phyloP scores from a whole-genome alignment of 1,140 invertebrate genomes.

The Rhagoletis zephyria region DNA sequence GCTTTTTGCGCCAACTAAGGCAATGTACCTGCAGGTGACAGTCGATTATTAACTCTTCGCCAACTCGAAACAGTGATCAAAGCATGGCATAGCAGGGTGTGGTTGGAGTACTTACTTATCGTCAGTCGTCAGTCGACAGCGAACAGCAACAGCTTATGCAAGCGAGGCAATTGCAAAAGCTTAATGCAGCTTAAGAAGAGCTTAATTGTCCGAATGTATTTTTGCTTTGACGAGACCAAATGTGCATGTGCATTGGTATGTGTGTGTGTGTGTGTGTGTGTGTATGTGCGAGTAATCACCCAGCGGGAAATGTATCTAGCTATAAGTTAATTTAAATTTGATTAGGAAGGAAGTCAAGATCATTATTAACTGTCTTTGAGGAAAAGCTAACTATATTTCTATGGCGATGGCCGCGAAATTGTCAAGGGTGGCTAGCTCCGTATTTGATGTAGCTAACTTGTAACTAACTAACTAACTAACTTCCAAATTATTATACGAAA shows the following conservation, averaged over 20 bases:
- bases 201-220: background rate
- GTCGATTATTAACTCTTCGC: constrained; percentile 18
- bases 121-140: background rate
- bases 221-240: constrained; percentile 4
- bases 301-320: too few species aligned
- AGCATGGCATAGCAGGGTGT: background rate
- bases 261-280: background rate
- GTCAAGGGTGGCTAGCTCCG: too few species aligned
- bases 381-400: too few species aligned
- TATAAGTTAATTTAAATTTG: too few species aligned
- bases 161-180: background rate
- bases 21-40: constrained; percentile 35
- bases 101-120: background rate
- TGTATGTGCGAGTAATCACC: background rate
- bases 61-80: background rate
- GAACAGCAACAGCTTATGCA: background rate
- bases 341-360: too few species aligned
- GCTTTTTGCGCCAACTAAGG: constrained; percentile 4
- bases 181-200: background rate
- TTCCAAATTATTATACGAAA: too few species aligned
- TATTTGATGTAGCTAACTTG: too few species aligned
- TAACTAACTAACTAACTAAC: too few species aligned
- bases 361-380: too few species aligned
- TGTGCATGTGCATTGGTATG: background rate
- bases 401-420: too few species aligned